Percentiles rank a stretch among this genome's conserved stretches.
These are phyloP conservation scores for Ganaspis brasiliensis DNA, from an alignment of 2,888 invertebrate genomes.

Conservation along the genomic window DNA sequence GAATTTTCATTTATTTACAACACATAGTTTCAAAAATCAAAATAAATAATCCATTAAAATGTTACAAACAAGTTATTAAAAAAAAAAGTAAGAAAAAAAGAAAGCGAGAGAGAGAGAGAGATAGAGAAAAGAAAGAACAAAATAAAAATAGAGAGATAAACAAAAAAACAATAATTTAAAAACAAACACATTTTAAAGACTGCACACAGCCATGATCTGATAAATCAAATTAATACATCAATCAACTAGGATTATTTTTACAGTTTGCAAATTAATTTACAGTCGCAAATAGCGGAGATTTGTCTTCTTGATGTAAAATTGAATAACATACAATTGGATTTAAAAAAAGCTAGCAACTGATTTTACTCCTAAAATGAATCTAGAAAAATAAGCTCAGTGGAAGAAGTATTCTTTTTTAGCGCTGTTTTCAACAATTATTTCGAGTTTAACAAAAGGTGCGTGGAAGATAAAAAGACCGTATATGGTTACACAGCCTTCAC, in stretches of 20 bases:
- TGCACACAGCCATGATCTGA: slow-evolving; percentile 7
- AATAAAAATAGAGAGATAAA: background rate
- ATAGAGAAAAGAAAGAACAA: background rate
- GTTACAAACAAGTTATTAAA: too few species aligned
- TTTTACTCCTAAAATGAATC: slow-evolving; percentile 19
- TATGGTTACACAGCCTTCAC: slow-evolving; percentile 71
- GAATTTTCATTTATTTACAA: background rate
- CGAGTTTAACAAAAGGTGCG: slow-evolving; percentile 54
- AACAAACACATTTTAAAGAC: slow-evolving; percentile 22
- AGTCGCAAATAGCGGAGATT: background rate
- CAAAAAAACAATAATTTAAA: background rate
- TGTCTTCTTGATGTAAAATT: background rate
- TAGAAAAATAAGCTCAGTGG: slow-evolving; percentile 58
- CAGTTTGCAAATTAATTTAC: too few species aligned
- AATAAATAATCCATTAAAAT: too few species aligned
- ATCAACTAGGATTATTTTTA: slow-evolving; percentile 5
- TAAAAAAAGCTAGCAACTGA: slow-evolving; percentile 1
- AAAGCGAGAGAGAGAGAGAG: too few species aligned
- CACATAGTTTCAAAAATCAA: background rate
- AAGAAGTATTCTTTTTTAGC: slow-evolving; percentile 50
- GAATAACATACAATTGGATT: background rate
- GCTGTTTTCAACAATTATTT: slow-evolving; percentile 32
- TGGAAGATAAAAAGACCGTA: slow-evolving; percentile 71
- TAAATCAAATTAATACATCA: background rate
- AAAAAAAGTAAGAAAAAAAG: too few species aligned